Evolutionary conservation across 2,797 vertebrate genomes (phyloP).

Genomic region (Cynodonichthys magdalenae): DNA sequence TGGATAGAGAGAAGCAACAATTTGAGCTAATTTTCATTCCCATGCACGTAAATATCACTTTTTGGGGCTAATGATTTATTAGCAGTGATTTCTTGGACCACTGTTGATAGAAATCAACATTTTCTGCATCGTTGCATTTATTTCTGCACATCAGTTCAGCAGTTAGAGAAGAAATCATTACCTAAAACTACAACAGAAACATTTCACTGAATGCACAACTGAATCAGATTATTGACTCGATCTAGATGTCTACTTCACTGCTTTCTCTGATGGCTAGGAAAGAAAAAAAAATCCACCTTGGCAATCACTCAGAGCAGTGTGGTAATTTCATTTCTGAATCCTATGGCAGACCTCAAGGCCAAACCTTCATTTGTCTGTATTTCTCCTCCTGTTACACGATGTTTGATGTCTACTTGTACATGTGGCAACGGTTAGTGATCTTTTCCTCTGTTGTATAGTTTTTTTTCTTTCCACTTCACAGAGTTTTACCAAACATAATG

Average conservation of each 20-base stretch:
- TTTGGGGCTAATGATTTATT: too few species aligned
- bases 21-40: too few species aligned
- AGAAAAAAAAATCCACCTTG: conserved; percentile 34
- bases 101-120: too few species aligned
- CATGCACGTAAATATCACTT: too few species aligned
- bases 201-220: conserved; percentile 16
- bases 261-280: conserved; percentile 26
- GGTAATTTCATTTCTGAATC: conserved; percentile 64
- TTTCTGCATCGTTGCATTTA: neutral
- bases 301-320: conserved; percentile 36
- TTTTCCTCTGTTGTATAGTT: conserved; percentile 68
- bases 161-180: neutral
- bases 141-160: too few species aligned
- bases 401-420: conserved; percentile 68
- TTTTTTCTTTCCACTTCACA: conserved; percentile 58
- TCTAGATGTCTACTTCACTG: conserved; percentile 20
- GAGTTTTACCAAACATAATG: conserved; percentile 45
- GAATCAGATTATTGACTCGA: conserved; percentile 16
- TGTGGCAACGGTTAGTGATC: conserved; percentile 76
- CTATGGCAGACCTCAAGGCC: conserved; percentile 57
- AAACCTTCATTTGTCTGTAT: conserved; percentile 56
- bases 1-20: too few species aligned
- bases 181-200: conserved; percentile 7
- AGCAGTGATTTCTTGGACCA: too few species aligned
- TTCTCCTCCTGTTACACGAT: conserved; percentile 65